Conservation (phyloP, 2,113 vertebrate species). For the Xiphophorus hellerii region DNA sequence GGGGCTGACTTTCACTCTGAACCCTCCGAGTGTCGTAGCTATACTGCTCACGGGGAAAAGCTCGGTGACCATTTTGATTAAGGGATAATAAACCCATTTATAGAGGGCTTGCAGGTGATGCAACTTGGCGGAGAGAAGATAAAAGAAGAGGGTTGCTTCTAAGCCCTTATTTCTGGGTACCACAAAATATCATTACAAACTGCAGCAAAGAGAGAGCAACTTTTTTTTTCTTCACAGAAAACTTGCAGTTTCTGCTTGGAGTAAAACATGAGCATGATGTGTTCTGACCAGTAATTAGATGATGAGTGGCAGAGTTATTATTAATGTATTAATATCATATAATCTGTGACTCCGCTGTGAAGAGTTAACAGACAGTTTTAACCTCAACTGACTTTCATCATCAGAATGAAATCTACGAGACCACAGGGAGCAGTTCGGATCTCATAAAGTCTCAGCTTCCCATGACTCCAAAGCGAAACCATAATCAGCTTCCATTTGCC, state of each 20-base stretch:
- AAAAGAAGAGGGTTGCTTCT: constrained; percentile 34
- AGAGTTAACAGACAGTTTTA: not conserved
- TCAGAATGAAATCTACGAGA: constrained; percentile 10
- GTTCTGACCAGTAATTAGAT: not conserved
- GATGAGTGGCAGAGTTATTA: constrained; percentile 1
- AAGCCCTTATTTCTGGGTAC: constrained; percentile 48
- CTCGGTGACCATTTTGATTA: constrained; percentile 71
- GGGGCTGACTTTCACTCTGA: constrained; percentile 40
- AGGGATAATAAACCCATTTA: constrained; percentile 71
- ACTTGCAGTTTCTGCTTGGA: not conserved
- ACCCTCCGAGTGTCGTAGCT: constrained; percentile 27
- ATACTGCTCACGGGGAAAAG: constrained; percentile 43
- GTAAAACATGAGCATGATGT: not conserved
- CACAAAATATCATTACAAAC: constrained; percentile 38
- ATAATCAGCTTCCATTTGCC: not conserved
- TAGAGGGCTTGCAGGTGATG: constrained; percentile 59
- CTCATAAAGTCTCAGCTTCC: constrained; percentile 11
- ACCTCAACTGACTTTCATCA: constrained; percentile 20
- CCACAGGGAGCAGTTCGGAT: constrained; percentile 19
- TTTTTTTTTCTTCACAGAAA: not conserved
- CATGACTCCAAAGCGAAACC: not conserved
- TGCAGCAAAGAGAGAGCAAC: not conserved
- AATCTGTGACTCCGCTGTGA: not conserved
- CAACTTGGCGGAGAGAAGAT: constrained; percentile 44
- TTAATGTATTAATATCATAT: constrained; percentile 26